phyloP scores from a whole-genome alignment of 64 coral and sea anemone species.

The Actinia tenebrosa region DNA sequence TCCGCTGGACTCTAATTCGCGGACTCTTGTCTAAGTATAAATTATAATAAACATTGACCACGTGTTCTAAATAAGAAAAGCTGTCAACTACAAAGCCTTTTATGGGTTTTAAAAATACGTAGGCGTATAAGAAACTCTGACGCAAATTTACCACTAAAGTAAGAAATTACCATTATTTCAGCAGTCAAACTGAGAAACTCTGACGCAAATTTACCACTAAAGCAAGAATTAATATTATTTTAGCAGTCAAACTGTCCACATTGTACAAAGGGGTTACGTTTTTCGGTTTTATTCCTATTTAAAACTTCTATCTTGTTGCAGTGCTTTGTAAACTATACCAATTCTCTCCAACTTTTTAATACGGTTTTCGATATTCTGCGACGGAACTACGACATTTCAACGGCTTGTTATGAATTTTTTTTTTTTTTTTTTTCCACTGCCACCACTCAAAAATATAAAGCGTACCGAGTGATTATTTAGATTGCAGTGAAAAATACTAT shows the following conservation, averaged over 20 bases:
- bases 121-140: conserved; percentile 8
- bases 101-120: conserved; percentile 2
- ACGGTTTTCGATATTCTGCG: no score
- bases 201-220: conserved; percentile 9
- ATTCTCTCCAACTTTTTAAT: no score
- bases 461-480: no score
- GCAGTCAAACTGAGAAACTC: background rate
- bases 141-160: background rate
- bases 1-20: background rate
- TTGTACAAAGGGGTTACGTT: background rate
- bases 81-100: background rate
- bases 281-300: background rate
- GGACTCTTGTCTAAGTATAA: background rate
- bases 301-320: no score
- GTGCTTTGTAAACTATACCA: no score
- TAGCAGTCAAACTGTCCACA: background rate
- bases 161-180: background rate
- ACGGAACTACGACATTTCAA: no score
- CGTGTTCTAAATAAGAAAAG: background rate
- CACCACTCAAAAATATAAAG: no score
- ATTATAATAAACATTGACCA: background rate
- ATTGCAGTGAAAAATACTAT: no score
- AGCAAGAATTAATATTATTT: background rate
- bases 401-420: no score
- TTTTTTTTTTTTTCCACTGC: no score